Evolutionary conservation across 2,888 invertebrate species (phyloP), one percentile per base, ranked within the genome.

Genomic region (Parnassius glacialis): DNA sequence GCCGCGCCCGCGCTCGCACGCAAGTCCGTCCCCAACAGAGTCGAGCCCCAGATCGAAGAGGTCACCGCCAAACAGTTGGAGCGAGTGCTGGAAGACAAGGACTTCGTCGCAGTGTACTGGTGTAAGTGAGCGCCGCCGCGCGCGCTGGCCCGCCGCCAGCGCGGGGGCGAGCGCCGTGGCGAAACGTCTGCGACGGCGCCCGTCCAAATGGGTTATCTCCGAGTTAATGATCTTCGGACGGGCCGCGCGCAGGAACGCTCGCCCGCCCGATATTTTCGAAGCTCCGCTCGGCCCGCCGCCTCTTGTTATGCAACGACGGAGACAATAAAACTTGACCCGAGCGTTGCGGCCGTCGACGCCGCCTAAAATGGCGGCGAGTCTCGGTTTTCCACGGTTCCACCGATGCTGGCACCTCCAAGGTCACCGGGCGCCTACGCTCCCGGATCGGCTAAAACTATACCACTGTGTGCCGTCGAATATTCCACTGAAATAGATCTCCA

Each of bases 51-150:
- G 92, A 97, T 97, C 93, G 97, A 97, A 92, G 97, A 97, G 93
- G 97, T 97, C 92, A 96, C 96, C 90, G 95, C 96, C 85, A 97
- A 97, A 92, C 96, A 97, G 92, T 94, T 97, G 92, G 97, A 97
- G 86, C 94, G 96, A 85, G 94, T 97, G 79, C 94, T 97, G 86
- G 94, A 95, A 89, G 96, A 97, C 78, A 97, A 97, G 94, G 97
- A 97, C 92, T 97, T 96, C 93, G 97, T 97, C 87, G 97, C 97
- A 86, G 97, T 97, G 92, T 97, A 96, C 93, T 97, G 97, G 97
- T 97, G 97, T 97, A 96, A 97, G 97, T 97, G 93, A 74, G 78
- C 75, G 71, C 73, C 77, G 76, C 76, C 75, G 76, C 73, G 73
- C 70, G 77, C 74, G 71, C 70, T 48, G 72, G 71, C 79, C 10